phyloP scores from a whole-genome alignment of 2,888 invertebrate species.

The Megastigmus dorsalis region DNA sequence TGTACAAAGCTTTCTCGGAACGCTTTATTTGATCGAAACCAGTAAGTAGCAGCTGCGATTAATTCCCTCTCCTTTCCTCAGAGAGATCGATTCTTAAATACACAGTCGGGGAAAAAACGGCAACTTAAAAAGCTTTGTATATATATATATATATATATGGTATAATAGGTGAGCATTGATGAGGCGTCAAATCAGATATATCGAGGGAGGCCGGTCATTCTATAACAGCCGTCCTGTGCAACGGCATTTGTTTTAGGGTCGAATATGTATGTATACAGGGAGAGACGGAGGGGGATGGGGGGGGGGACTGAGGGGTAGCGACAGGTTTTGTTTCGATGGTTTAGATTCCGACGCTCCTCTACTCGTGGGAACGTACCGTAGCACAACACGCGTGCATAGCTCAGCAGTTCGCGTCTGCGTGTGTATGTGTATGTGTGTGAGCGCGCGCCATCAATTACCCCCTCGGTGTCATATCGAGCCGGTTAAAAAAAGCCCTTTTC shows the following conservation, averaged over 20 bases:
- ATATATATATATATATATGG: too few relatives aligned
- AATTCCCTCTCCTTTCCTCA: too few relatives aligned
- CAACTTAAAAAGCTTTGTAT: too few relatives aligned
- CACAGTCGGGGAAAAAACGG: too few relatives aligned
- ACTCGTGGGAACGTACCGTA: constrained; percentile 70
- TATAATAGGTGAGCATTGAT: too few relatives aligned
- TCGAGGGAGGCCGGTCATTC: constrained; percentile 45
- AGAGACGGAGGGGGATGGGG: neutral
- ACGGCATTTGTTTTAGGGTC: constrained; percentile 62
- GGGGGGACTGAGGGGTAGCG: neutral
- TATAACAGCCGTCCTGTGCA: constrained; percentile 53
- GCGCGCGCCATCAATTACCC: constrained; percentile 48
- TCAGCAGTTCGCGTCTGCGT: constrained; percentile 36
- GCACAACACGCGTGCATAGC: constrained; percentile 52
- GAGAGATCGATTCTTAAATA: too few relatives aligned
- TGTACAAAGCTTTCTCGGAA: too few relatives aligned
- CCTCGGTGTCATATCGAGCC: constrained; percentile 16
- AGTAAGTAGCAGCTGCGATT: too few relatives aligned
- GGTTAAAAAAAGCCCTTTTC: constrained; percentile 24
- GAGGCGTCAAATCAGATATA: constrained; percentile 63
- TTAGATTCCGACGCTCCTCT: constrained; percentile 59
- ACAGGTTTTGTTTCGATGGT: constrained; percentile 70
- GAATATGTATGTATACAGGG: too few relatives aligned
- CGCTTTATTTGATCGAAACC: too few relatives aligned
- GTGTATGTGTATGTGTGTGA: too few relatives aligned